A percentile compares a stretch with the other conserved stretches of the same genome.
Conservation (phyloP, 1,140 invertebrate genomes). For the Hyles vespertilio region DNA sequence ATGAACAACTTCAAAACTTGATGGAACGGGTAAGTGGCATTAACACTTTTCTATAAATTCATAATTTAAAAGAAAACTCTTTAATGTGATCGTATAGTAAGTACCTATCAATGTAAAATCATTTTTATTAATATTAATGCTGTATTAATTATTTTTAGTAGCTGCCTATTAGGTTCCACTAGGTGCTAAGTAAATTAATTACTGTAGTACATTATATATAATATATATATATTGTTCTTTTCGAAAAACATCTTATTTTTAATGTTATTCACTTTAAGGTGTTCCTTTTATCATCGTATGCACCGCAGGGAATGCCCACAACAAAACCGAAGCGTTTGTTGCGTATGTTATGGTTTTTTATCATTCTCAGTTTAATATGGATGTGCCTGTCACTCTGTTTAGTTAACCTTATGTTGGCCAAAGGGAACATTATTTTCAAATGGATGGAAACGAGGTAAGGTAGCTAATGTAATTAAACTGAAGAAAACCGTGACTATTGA, state of each 20-base stretch:
- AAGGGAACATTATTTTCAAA: slow-evolving; percentile 79
- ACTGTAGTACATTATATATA: too few relatives aligned
- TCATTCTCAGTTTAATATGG: slow-evolving; percentile 81
- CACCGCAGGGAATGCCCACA: slow-evolving; percentile 76
- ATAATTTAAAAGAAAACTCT: too few relatives aligned
- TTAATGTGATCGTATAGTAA: too few relatives aligned
- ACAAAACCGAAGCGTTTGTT: slow-evolving; percentile 80
- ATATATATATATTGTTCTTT: too few relatives aligned
- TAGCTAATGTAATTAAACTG: background rate
- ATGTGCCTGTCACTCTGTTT: slow-evolving; percentile 80
- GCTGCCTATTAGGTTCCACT: too few relatives aligned
- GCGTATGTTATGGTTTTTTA: slow-evolving; percentile 83
- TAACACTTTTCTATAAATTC: too few relatives aligned
- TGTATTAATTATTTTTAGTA: too few relatives aligned
- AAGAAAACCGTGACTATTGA: too few relatives aligned
- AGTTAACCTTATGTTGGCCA: slow-evolving; percentile 80
- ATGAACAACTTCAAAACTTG: slow-evolving; percentile 91
- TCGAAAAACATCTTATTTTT: background rate
- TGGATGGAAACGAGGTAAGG: slow-evolving; percentile 77
- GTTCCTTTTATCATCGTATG: slow-evolving; percentile 81
- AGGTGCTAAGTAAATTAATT: too few relatives aligned
- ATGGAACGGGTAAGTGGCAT: slow-evolving; percentile 85
- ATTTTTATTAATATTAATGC: too few relatives aligned
- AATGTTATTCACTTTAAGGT: slow-evolving; percentile 57
- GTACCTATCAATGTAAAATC: too few relatives aligned